Base-by-base conservation (phyloP, 2,888 invertebrate genomes). In the Coelogynopora nodosa region DNA sequence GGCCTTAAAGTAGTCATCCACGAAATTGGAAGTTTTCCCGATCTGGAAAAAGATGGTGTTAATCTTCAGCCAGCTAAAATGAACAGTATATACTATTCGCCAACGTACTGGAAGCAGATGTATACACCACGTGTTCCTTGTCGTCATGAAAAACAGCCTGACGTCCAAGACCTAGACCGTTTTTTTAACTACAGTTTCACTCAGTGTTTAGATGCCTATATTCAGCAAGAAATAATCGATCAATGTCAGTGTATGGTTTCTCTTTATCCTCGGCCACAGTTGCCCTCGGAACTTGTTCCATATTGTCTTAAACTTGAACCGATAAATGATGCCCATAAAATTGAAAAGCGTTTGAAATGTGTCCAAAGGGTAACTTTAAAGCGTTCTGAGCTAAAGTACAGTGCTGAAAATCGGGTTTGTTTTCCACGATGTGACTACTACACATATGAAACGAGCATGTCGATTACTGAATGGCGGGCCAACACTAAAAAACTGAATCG, bases 1-100 rank as follows among this genome's bases (percentile, higher is more conserved):
- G 87, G 87, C 0, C 82, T 87, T 82, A 67, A 83, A 30, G 74
- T 87, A 0, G 87, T 31, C n/a, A 49, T 87, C 82, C 87, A 87
- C 82, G 87, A 87, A 30, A 81, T 83, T 18, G 67, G 30, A 0
- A 30, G 23, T 26, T 83, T 80, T 27, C 87, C 86, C 2, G 83
- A 87, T n/a, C 67, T 87, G 0, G 30, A 82, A 31, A 31, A 74
- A 13, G 31, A 88, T 30, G 87, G 87, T 10, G 87, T 87, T 27
- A 82, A 87, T 30, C 81, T 87, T 2, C 83, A 87, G 30, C 87
- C 87, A 27, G 85, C 30, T 31, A 81, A 87, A 67, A 87, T 87
- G 87, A 87, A 87, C 67, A 30, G 30, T 1, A 28, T 87, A 26
- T 49, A 30, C 27, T 87, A 87, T 29, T 31, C 26, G 5, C 87